A percentile compares a stretch with the other conserved stretches of the same genome.
phyloP scores from a whole-genome alignment of 2,797 vertebrate genomes.

The Acanthurus tractus region DNA sequence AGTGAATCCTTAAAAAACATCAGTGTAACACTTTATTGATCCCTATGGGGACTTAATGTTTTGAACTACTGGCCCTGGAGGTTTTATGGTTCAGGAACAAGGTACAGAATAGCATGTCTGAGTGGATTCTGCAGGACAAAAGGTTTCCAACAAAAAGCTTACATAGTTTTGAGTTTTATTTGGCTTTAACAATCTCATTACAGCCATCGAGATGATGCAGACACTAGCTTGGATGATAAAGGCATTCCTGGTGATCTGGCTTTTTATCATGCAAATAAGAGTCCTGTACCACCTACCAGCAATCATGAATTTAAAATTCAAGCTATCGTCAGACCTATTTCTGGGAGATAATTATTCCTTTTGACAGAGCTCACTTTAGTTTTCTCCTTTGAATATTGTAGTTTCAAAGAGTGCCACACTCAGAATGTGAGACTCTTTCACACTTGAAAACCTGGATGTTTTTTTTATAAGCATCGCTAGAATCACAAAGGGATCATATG shows the following conservation, averaged over 20 bases:
- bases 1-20: constrained; percentile 12
- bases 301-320: constrained; percentile 25
- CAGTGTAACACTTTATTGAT: constrained; percentile 14
- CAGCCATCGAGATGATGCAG: constrained; percentile 7
- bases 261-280: constrained; percentile 25
- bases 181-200: constrained; percentile 10
- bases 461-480: constrained; percentile 6
- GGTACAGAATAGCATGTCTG: constrained; percentile 8
- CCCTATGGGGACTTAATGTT: constrained; percentile 21
- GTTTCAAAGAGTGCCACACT: too few species aligned
- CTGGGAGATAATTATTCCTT: constrained; percentile 49
- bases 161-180: not conserved
- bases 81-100: constrained; percentile 12
- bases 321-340: constrained; percentile 51
- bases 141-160: constrained; percentile 14
- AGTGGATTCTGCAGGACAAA: constrained; percentile 11
- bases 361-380: constrained; percentile 38
- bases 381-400: too few species aligned
- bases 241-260: constrained; percentile 3
- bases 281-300: constrained; percentile 26
- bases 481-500: constrained; percentile 9
- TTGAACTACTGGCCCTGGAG: constrained; percentile 20
- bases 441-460: constrained; percentile 9
- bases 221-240: not conserved
- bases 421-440: not conserved